These are phyloP conservation scores for Oryzias woworae DNA, from an alignment of 2,113 vertebrate species.

Conservation along the genomic window DNA sequence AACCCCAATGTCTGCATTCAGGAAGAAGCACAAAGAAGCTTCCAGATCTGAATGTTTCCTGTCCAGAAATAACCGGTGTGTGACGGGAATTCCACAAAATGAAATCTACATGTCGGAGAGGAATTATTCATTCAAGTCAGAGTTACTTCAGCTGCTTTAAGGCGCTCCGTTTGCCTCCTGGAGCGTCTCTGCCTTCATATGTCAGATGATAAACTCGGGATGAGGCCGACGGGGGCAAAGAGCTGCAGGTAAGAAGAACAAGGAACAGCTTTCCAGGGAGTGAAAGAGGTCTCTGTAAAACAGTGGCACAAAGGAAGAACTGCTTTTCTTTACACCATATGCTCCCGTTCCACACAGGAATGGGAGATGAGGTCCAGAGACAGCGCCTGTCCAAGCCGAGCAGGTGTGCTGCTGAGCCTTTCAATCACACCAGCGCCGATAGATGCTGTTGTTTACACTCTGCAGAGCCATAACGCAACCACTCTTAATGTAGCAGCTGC, in stretches of 20 bases:
- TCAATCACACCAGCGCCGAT: conserved; percentile 45
- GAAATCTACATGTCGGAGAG: conserved; percentile 3
- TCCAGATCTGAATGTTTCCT: conserved; percentile 3
- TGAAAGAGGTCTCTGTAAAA: conserved; percentile 50
- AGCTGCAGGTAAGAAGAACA: conserved; percentile 38
- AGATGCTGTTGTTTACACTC: conserved; percentile 46
- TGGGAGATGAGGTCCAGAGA: conserved; percentile 62
- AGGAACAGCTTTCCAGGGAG: conserved; percentile 54
- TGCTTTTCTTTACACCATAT: conserved; percentile 51
- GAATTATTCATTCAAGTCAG: conserved; percentile 36
- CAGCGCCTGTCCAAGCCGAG: conserved; percentile 55
- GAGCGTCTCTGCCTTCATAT: conserved; percentile 39
- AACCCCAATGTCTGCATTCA: conserved; percentile 56
- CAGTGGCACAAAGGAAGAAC: conserved; percentile 52
- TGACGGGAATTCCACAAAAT: not conserved
- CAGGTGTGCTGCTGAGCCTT: conserved; percentile 60
- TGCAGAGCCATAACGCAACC: conserved; percentile 51
- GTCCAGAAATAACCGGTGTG: conserved; percentile 23
- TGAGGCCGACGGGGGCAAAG: conserved; percentile 49
- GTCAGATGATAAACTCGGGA: conserved; percentile 32
- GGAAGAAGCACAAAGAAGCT: conserved; percentile 41
- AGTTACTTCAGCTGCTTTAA: conserved; percentile 19
- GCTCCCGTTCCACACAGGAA: conserved; percentile 59
- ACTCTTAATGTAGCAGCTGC: conserved; percentile 54
- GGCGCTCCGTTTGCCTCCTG: conserved; percentile 27